Conservation (phyloP, 2,113 vertebrate genomes). For the Ailurus styani region DNA sequence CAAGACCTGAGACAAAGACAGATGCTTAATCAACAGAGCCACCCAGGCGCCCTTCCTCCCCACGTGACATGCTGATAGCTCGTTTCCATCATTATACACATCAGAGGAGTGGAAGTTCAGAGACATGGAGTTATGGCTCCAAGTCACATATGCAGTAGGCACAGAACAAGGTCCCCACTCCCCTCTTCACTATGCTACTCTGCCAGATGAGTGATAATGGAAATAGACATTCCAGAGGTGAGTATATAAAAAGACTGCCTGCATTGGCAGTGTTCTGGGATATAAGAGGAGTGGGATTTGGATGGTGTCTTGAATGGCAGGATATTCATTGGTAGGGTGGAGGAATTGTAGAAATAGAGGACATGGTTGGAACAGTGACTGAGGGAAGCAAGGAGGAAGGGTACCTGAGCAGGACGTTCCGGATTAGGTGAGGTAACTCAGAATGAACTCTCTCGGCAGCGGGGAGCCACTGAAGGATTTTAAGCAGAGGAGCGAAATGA, state of each 20-base stretch:
- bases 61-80: neutral
- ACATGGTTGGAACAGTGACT: no score
- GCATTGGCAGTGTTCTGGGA: neutral
- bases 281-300: neutral
- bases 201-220: neutral
- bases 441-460: neutral
- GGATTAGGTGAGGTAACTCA: no score
- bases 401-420: neutral
- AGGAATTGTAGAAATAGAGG: neutral
- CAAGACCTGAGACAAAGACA: no score
- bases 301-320: neutral
- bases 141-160: neutral
- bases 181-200: neutral
- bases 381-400: neutral
- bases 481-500: neutral
- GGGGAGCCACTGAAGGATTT: neutral
- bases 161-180: neutral
- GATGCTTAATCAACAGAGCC: no score
- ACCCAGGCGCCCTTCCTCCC: no score
- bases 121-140: neutral
- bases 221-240: neutral
- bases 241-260: neutral
- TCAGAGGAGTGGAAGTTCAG: neutral
- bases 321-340: no score
- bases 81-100: neutral